phyloP scores from a whole-genome alignment of 1,140 invertebrate genomes.

The Zaprionus ghesquierei region DNA sequence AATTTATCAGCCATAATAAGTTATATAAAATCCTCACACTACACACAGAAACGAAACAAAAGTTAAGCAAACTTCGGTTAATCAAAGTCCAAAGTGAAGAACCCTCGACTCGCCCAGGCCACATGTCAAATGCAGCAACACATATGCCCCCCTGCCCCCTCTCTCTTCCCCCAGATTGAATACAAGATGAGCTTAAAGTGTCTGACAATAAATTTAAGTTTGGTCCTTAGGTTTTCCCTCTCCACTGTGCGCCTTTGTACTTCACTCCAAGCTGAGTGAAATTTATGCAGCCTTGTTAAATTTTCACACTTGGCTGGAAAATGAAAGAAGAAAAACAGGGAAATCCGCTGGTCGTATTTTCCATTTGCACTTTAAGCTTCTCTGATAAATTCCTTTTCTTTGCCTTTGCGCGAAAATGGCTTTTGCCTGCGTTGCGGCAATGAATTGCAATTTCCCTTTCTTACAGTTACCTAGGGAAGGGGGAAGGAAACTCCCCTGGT shows the following conservation, averaged over 20 bases:
- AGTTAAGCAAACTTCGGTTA: conserved; percentile 12
- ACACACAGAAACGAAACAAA: neutral
- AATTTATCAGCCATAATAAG: conserved; percentile 7
- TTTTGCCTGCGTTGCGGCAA: conserved; percentile 23
- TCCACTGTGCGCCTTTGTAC: neutral
- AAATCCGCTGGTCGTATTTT: conserved; percentile 18
- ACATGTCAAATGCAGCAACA: conserved; percentile 26
- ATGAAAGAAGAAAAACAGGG: neutral
- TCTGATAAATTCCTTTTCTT: conserved; percentile 14
- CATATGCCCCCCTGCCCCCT: neutral
- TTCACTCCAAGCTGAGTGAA: conserved; percentile 19
- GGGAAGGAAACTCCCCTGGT: neutral
- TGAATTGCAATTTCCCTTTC: conserved; percentile 56
- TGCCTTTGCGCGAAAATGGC: conserved; percentile 25
- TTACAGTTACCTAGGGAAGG: neutral
- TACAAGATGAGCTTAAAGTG: conserved; percentile 4
- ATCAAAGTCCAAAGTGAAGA: conserved; percentile 28
- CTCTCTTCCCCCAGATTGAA: neutral
- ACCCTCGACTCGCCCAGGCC: conserved; percentile 24
- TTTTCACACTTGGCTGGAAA: conserved; percentile 33
- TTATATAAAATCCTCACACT: conserved; percentile 37
- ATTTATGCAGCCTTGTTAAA: conserved; percentile 52
- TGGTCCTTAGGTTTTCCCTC: neutral
- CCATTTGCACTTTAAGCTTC: conserved; percentile 37
- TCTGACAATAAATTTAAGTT: conserved; percentile 12